Evolutionary conservation across 2,113 vertebrate species (phyloP).

Genomic region (Nematolebias whitei): DNA sequence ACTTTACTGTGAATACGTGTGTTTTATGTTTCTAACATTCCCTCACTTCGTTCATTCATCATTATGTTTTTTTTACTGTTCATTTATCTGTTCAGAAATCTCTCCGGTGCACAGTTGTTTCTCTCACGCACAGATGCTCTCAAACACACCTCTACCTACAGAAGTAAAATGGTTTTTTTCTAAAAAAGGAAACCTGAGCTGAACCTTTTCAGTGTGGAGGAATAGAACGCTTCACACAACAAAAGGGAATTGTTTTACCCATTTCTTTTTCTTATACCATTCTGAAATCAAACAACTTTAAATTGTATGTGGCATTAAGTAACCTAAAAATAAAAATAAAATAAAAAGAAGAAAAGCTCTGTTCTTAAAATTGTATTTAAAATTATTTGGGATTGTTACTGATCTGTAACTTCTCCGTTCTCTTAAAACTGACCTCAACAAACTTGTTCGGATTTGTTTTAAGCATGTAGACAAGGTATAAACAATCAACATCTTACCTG

Average conservation of each 20-base stretch:
- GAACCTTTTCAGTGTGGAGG: constrained; percentile 10
- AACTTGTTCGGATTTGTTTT: too few relatives aligned
- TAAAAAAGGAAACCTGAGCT: constrained; percentile 45
- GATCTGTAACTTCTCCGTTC: background rate
- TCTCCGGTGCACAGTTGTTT: background rate
- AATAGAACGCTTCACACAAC: constrained; percentile 24
- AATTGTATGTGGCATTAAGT: constrained; percentile 1
- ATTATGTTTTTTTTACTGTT: background rate
- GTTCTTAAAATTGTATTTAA: background rate
- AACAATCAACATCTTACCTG: too few relatives aligned
- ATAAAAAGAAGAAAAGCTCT: background rate
- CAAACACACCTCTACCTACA: background rate
- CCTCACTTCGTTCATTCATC: constrained; percentile 3
- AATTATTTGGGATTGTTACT: background rate
- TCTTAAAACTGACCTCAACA: background rate
- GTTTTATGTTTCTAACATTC: constrained; percentile 23
- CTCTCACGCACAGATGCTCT: constrained; percentile 1
- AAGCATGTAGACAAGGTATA: too few relatives aligned
- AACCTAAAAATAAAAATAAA: too few relatives aligned
- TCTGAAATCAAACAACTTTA: background rate
- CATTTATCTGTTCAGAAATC: background rate
- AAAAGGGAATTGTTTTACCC: background rate
- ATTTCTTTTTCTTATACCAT: background rate
- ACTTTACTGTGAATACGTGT: background rate
- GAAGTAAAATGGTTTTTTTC: background rate